These are phyloP conservation scores for Bufo gargarizans DNA, from an alignment of 2,113 vertebrate species.

Conservation along the genomic window DNA sequence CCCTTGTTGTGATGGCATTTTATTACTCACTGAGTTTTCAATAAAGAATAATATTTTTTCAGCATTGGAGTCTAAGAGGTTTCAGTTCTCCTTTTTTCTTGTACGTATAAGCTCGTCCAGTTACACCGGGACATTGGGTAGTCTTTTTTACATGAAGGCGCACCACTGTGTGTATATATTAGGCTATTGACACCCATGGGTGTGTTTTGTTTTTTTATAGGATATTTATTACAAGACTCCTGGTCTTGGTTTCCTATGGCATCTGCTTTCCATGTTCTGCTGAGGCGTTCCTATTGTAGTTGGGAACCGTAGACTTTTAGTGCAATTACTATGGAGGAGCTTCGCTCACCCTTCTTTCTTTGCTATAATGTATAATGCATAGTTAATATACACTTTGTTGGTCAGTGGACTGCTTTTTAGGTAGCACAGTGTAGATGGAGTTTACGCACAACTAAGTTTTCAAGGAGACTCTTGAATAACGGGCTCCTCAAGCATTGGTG, in stretches of 20 bases:
- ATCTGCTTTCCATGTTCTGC: background rate
- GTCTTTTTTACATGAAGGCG: no score
- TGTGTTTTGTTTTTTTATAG: no score
- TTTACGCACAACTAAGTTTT: background rate
- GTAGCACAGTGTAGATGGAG: background rate
- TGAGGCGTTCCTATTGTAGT: background rate
- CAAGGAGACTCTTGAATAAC: background rate
- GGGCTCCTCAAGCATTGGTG: slow-evolving; percentile 12
- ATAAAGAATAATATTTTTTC: no score
- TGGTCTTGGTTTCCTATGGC: background rate
- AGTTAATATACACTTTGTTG: background rate
- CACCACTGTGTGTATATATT: no score
- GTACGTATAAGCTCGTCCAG: no score
- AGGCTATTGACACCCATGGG: no score
- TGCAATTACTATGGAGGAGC: background rate
- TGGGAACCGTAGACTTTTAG: background rate
- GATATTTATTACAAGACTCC: background rate
- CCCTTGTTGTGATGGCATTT: no score
- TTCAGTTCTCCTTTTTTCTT: no score
- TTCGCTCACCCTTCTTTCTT: background rate
- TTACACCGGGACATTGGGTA: no score
- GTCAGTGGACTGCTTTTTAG: background rate
- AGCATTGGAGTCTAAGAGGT: no score
- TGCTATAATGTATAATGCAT: background rate
- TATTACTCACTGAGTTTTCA: no score